Base-by-base conservation (phyloP, 2,888 invertebrate genomes). In the Antheraea assamensis region DNA sequence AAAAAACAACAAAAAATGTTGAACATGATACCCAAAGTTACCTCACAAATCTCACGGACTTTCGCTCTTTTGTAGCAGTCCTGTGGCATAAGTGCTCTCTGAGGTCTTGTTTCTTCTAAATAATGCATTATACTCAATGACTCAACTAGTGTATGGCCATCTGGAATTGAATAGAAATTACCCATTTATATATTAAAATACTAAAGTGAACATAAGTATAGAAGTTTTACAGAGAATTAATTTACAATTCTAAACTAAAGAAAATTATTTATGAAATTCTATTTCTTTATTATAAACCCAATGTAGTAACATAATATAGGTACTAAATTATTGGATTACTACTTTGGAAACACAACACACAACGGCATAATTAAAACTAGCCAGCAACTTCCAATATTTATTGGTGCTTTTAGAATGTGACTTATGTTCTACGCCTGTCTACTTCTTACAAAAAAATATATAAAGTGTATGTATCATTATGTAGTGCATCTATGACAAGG, bases 81-180 rank as follows among this genome's bases (percentile, higher is more conserved):
- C 82, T 97, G 97, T 0, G 99, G 99, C 95, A 99, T 95, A 10
- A 99, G 91, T 0, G 98, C 96, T 78, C 97, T 96, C 85, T 98
- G 97, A 2, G 98, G 98, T 83, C 97, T 96, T 0, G 97, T 97
- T 92, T 99, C 99, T 88, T 99, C 99, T 84, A 99, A 93, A 89
- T 99, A 99, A 88, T 99, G 98, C 96, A 99, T 96, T 80, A 99
- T 99, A 89, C 97, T 97, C 73, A 98, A 91, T 81, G 97, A 97
- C 87, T 97, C 97, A 73, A 97, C 95, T 74, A 97, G 88, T 3
- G 96, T 97, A 79, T 96, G 96, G 0, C 97, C 97, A 94, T 97
- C 97, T 97, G 80, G 2, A 80, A 82, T 42, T 27, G 31, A 24
- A 55, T 55, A 52, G 72, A 4, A 35, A 71, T 30, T 49, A 74